Evolutionary conservation across 1,140 invertebrate species (phyloP), one percentile per base, ranked within the genome.

Genomic region (Physella acuta): DNA sequence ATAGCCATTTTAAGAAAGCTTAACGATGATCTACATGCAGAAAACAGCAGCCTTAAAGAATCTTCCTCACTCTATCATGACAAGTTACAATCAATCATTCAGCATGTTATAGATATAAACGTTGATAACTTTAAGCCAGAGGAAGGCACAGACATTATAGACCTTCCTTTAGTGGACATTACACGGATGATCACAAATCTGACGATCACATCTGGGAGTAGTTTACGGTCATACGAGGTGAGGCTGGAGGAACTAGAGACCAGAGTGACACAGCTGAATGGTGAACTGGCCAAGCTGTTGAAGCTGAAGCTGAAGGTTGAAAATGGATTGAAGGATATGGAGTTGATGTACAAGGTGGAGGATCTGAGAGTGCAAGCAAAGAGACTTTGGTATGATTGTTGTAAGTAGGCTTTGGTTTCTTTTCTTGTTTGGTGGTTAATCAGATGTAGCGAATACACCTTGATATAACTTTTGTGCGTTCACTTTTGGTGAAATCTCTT

Each of bases 201-300:
- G 61, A 61, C 62, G 31, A 61, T 69, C 61, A 71, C 58, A 51
- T 72, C 66, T 49, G 26, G 31, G 3, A 26, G 24, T 39, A 51
- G 34, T 34, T 49, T 61, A 28, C 53, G 69, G 24, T 20, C 51
- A 4, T 56, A 71, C 33, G 81, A 76, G 33, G 65, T 68, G 5
- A 67, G 80, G 49, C 61, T 83, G 51, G 81, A 82, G 58, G 81
- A 83, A 51, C 56, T 83, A 28, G 81, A 83, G 63, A 82, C 81
- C 28, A 71, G 81, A 66, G 73, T 81, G 20, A 82, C 82, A 51
- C 74, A 78, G 56, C 51, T 81, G 60, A 81, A 72, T 55, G 73
- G 70, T 63, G 80, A 83, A 67, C 62, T 82, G 24, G 79, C 78
- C 1, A 81, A 80, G 67, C 65, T 82, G 65, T 36, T 81, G 49